phyloP scores from a whole-genome alignment of 2,797 vertebrate genomes.

The Lagocephalus sceleratus region DNA sequence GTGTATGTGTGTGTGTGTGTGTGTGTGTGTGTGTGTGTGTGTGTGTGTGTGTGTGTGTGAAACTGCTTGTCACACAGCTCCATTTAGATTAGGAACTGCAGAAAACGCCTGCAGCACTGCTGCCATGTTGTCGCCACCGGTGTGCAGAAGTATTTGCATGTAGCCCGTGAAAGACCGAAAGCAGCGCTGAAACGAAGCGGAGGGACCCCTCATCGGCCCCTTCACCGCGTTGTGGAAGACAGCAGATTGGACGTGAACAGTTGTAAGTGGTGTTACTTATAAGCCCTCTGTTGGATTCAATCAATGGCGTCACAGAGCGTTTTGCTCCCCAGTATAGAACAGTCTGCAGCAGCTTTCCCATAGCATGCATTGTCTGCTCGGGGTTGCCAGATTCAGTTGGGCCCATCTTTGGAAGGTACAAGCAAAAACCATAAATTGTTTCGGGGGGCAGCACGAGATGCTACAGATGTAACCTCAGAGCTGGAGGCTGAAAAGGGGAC shows the following conservation, averaged over 20 bases:
- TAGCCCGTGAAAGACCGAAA: constrained; percentile 25
- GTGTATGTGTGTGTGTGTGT: constrained; percentile 4
- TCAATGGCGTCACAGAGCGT: constrained; percentile 40
- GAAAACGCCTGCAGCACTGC: constrained; percentile 26
- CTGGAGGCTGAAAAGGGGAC: too few species aligned
- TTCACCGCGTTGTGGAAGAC: constrained; percentile 54
- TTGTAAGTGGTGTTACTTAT: constrained; percentile 31
- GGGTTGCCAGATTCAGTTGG: constrained; percentile 41
- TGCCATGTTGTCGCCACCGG: constrained; percentile 23
- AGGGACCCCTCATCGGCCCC: constrained; percentile 9
- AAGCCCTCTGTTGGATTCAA: constrained; percentile 26
- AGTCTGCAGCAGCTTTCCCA: constrained; percentile 17
- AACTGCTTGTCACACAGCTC: constrained; percentile 44
- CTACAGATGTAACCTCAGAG: too few species aligned
- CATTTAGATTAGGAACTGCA: constrained; percentile 32
- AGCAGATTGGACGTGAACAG: constrained; percentile 39
- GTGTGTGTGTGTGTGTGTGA: constrained; percentile 5
- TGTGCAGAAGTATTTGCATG: constrained; percentile 21
- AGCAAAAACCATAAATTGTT: too few species aligned
- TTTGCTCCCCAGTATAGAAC: constrained; percentile 17
- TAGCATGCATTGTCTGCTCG: constrained; percentile 44
- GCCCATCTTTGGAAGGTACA: constrained; percentile 22
- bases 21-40: constrained; percentile 7
- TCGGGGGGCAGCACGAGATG: too few species aligned
- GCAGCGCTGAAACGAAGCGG: constrained; percentile 38